Conservation (phyloP, 2,113 vertebrate genomes). For the Elephas maximus region DNA sequence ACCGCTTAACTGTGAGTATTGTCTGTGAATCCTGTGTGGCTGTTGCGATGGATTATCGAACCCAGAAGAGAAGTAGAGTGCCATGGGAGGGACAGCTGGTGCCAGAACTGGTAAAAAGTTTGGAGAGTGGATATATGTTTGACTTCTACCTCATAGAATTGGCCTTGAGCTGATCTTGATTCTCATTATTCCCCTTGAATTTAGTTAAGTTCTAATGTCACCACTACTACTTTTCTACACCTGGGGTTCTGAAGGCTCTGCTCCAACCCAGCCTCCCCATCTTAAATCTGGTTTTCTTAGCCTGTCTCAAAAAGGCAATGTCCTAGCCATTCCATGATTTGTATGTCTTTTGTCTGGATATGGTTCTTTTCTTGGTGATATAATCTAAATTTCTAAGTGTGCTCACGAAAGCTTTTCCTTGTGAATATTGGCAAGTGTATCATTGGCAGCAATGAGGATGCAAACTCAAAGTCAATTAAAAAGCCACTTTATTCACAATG, state of each 20-base stretch:
- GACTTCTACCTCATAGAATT: too few species aligned
- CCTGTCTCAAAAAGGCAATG: neutral
- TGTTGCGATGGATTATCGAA: too few species aligned
- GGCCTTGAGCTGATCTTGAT: too few species aligned
- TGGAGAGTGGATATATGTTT: too few species aligned
- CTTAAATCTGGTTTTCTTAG: neutral
- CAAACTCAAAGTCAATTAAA: neutral
- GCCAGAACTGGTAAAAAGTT: too few species aligned
- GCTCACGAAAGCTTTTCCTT: neutral
- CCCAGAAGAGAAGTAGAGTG: too few species aligned
- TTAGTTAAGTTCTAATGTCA: too few species aligned
- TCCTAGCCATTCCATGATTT: neutral
- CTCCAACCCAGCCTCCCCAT: neutral
- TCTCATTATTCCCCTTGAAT: too few species aligned
- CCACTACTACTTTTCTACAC: too few species aligned
- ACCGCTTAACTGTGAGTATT: too few species aligned
- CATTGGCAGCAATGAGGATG: neutral
- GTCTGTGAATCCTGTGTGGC: too few species aligned
- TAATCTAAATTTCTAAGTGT: neutral
- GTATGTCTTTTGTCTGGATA: neutral
- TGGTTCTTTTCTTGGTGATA: neutral
- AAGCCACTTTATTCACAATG: neutral
- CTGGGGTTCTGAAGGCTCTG: neutral
- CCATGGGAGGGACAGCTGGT: too few species aligned
- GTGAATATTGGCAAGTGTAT: accelerated